Evolutionary conservation across 1,140 invertebrate species (phyloP), one percentile per base, ranked within the genome.

Genomic region (Ostrea edulis): DNA sequence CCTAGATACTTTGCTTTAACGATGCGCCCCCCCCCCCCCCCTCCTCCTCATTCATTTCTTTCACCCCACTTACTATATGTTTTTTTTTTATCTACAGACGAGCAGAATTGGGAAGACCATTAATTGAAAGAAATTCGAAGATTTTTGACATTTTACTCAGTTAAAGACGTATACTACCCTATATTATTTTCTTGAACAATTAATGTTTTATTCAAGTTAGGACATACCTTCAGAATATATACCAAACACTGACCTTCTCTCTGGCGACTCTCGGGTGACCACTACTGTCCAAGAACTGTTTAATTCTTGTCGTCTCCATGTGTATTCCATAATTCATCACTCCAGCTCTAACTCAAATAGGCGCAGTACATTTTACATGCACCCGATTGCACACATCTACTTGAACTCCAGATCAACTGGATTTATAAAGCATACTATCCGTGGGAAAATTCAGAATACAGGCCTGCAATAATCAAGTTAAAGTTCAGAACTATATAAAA

Each of bases 401-500:
- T 20, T 58, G 55, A 58, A 58, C 55, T 58, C 14, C 20, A 4
- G 5, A 58, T 14, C 55, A 58, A 58, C 14, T 14, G 55, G 55
- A 5, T 58, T 58, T 17, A 17, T 14, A 14, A n/a, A 58, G 12
- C 12, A 35, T 35, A 25, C 0, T 7, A 25, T 71, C 68, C 68
- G 68, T 71, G 68, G 68, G 68, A 71, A 71, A 71, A 71, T 25
- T 25, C 25, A 71, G 29, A 71, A 71, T 71, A 71, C 68, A 25
- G 22, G 68, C 7, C 11, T 71, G 68, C 22, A 22, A 25, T 71
- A 71, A 35, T 71, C 11, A 29, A 71, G 25, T 71, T 71, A 71
- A 71, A 71, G 68, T 71, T 71, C 68, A 71, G 22, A 25, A 71
- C 68, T 14, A 25, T 71, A 71, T 71, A 71, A 71, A 71, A 71